phyloP scores from a whole-genome alignment of 2,113 vertebrate species.

The Ceyx margarethae region DNA sequence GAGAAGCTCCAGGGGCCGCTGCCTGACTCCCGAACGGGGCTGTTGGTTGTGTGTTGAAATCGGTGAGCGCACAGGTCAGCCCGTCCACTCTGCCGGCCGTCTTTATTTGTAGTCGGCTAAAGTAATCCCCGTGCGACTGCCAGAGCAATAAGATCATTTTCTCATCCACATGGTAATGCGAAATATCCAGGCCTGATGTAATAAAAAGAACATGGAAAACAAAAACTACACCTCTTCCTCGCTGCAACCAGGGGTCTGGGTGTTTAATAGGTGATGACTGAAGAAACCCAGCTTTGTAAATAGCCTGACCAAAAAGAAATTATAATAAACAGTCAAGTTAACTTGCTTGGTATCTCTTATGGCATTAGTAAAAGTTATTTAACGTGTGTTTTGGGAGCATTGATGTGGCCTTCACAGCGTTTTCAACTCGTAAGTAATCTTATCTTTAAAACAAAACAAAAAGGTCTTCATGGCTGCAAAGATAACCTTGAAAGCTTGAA shows the following conservation, averaged over 20 bases:
- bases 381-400: not conserved
- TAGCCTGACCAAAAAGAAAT: not conserved
- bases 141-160: accelerated
- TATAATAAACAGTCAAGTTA: accelerated
- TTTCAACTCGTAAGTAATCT: not conserved
- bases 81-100: accelerated
- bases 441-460: not conserved
- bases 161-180: accelerated
- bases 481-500: not conserved
- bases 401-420: not conserved
- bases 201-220: not conserved
- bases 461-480: not conserved
- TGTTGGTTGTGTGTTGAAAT: accelerated
- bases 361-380: not conserved
- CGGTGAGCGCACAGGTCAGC: accelerated
- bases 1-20: not conserved
- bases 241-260: not conserved
- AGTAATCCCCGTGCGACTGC: accelerated
- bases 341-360: not conserved
- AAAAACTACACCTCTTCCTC: accelerated
- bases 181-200: not conserved
- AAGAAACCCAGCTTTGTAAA: not conserved
- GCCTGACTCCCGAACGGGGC: not conserved
- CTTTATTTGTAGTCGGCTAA: accelerated
- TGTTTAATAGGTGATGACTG: accelerated